Evolutionary conservation across 2,113 vertebrate genomes (phyloP).

Genomic region (Aptenodytes forsteri): DNA sequence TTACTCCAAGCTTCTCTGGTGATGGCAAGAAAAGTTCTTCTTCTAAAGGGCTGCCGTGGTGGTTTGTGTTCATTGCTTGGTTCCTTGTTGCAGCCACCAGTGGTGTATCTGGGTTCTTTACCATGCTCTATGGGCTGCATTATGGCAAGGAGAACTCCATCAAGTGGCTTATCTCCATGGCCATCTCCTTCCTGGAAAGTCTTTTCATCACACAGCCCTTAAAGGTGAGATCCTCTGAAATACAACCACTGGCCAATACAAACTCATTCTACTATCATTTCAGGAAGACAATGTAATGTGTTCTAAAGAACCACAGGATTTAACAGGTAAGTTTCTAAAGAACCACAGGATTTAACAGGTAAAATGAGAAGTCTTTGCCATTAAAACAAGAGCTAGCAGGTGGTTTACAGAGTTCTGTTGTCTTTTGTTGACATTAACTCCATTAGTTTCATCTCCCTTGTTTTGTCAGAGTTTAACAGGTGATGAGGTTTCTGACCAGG

Average conservation of each 20-base stretch:
- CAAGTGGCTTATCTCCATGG: slow-evolving; percentile 93
- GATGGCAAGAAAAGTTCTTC: slow-evolving; percentile 57
- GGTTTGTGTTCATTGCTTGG: slow-evolving; percentile 92
- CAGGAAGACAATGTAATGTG: background rate
- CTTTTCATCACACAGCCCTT: slow-evolving; percentile 92
- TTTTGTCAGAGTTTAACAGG: background rate
- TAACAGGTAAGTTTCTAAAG: background rate
- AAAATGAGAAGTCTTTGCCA: background rate
- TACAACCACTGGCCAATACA: background rate
- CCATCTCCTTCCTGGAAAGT: slow-evolving; percentile 92
- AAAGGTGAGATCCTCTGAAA: slow-evolving; percentile 80
- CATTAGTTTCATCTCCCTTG: background rate
- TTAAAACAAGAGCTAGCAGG: background rate
- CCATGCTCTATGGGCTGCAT: slow-evolving; percentile 91
- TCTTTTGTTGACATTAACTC: background rate
- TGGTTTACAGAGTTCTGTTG: background rate
- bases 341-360: background rate
- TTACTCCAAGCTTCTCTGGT: slow-evolving; percentile 56
- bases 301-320: background rate
- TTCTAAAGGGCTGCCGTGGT: slow-evolving; percentile 87
- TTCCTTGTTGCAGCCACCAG: slow-evolving; percentile 86
- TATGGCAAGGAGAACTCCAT: slow-evolving; percentile 89
- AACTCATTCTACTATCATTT: background rate
- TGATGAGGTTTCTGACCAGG: background rate
- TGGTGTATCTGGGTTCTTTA: slow-evolving; percentile 87